Conservation (phyloP, 2,888 invertebrate species). For the Alcis repandata region DNA sequence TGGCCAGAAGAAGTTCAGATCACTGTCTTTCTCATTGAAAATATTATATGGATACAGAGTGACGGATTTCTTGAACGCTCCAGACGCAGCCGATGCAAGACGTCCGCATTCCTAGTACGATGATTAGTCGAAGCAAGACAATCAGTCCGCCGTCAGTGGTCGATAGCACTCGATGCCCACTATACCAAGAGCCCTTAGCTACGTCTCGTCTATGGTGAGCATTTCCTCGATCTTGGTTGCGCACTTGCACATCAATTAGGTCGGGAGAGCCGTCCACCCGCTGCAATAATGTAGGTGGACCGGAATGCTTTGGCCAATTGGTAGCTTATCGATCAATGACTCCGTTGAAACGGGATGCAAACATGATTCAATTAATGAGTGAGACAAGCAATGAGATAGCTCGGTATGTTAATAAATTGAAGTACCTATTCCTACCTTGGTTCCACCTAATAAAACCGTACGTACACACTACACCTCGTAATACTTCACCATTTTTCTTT, state of each 20-base stretch:
- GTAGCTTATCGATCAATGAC: conserved; percentile 23
- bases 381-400: neutral
- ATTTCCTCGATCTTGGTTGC: conserved; percentile 36
- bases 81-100: conserved; percentile 4
- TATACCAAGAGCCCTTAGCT: neutral
- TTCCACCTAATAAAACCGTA: too few relatives aligned
- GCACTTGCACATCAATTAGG: conserved; percentile 25
- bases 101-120: conserved; percentile 38
- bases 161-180: conserved; percentile 26
- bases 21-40: neutral
- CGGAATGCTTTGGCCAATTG: conserved; percentile 29
- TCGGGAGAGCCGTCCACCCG: conserved; percentile 18
- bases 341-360: conserved; percentile 27
- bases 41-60: neutral
- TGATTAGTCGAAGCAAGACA: conserved; percentile 38
- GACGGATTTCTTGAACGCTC: neutral
- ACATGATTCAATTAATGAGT: conserved; percentile 26
- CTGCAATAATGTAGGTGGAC: conserved; percentile 32
- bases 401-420: neutral
- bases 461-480: too few relatives aligned
- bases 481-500: too few relatives aligned
- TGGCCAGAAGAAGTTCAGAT: neutral
- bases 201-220: conserved; percentile 20
- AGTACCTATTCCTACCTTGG: too few relatives aligned
- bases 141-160: conserved; percentile 43